Percentiles rank a stretch among this genome's conserved stretches.
These are phyloP conservation scores for Druon quercuslanigerum DNA, from an alignment of 1,140 invertebrate species.

Conservation along the genomic window DNA sequence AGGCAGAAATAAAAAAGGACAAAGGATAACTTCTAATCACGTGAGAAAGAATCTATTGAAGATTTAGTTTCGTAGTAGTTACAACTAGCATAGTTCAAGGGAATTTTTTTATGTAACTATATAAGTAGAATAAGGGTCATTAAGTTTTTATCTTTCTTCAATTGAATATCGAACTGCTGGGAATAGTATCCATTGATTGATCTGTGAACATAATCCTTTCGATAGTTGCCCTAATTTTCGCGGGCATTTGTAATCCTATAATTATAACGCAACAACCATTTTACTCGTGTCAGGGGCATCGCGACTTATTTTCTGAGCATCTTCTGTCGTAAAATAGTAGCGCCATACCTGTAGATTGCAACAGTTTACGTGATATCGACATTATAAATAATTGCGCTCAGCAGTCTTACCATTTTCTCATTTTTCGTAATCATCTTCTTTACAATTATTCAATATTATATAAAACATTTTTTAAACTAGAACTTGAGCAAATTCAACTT, in stretches of 20 bases:
- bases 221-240: slow-evolving; percentile 9
- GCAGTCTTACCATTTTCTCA: slow-evolving; percentile 10
- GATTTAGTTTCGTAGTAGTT: too few relatives aligned
- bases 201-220: slow-evolving; percentile 2
- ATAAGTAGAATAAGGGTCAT: too few relatives aligned
- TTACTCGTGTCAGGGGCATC: neutral
- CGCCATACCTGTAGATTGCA: slow-evolving; percentile 5
- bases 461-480: slow-evolving; percentile 8
- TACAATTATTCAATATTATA: slow-evolving; percentile 9
- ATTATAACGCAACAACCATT: slow-evolving; percentile 5
- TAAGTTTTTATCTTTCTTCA: neutral
- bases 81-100: too few relatives aligned
- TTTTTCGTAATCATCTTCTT: slow-evolving; percentile 23
- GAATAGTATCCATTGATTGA: neutral
- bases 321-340: neutral
- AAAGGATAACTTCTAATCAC: too few relatives aligned
- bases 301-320: neutral
- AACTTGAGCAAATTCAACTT: too few relatives aligned
- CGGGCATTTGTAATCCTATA: neutral
- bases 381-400: slow-evolving; percentile 26
- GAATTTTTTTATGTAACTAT: too few relatives aligned
- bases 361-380: slow-evolving; percentile 21
- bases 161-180: neutral
- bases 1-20: too few relatives aligned
- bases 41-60: too few relatives aligned